Base-by-base conservation (phyloP, 2,888 invertebrate species). In the Synergus laeviventris region DNA sequence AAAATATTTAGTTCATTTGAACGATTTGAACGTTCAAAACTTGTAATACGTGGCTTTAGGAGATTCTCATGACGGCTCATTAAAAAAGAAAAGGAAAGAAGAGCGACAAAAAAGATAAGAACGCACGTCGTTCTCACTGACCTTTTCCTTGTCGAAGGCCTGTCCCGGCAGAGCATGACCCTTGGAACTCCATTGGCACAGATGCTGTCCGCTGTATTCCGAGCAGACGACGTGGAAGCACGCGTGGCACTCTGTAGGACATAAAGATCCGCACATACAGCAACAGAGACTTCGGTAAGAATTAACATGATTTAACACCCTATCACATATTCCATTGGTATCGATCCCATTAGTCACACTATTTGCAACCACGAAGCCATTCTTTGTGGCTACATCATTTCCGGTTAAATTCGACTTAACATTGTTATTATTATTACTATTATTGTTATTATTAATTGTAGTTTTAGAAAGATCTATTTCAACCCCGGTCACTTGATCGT, bases 171-270 rank as follows among this genome's bases (percentile, higher is more conserved):
- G 81, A 81, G 88, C 89, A 81, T 88, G 87, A 82, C 89, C 89
- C 86, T 90, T 91, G 87, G 85, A 82, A 81, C 83, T 86, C 91
- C 91, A 91, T 88, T 88, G 88, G 87, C 91, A 91, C 82, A 89
- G 88, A 80, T 89, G 88, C 79, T 89, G 88, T 79, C 85, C 86
- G 85, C 84, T 87, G 87, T 86, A 88, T 80, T 89, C 88, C 82
- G 88, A 84, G 91, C 94, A 94, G 85, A 92, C 92, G 87, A 91
- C 91, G 91, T 94, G 94, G 92, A 93, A 93, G 91, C 94, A 94
- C 87, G 93, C 92, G 90, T 93, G 93, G 91, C 94, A 94, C 91
- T 94, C 94, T 93, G 92, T 88, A 86, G 93, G 92, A 91, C 93
- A 93, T 87, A 93, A 90, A 90, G 92, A 92, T 89, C 92, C 93